Conservation (phyloP, 2,797 vertebrate species). For the Poecilia picta region DNA sequence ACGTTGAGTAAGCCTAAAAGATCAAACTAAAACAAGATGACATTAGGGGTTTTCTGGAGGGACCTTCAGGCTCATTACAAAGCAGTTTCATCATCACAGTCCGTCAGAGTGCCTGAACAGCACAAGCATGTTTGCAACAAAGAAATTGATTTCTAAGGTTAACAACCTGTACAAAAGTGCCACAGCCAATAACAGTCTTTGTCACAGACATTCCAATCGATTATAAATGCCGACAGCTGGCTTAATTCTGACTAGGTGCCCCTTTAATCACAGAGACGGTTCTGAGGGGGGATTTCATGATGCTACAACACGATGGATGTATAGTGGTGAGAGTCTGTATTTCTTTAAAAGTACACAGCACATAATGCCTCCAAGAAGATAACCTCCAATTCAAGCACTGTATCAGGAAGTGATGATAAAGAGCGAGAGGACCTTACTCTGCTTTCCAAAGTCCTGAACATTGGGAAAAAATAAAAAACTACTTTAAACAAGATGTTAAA, state of each 20-base stretch:
- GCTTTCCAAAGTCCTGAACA: neutral
- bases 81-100: slow-evolving; percentile 46
- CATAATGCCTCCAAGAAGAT: too few relatives aligned
- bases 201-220: neutral
- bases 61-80: slow-evolving; percentile 23
- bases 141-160: slow-evolving; percentile 25
- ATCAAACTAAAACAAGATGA: slow-evolving; percentile 3
- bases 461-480: neutral
- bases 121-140: slow-evolving; percentile 30
- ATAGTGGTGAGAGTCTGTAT: too few relatives aligned
- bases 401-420: neutral
- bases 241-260: neutral
- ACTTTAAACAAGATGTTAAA: neutral
- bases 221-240: neutral
- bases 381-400: neutral
- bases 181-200: slow-evolving; percentile 24
- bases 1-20: neutral
- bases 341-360: too few relatives aligned
- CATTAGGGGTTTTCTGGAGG: neutral
- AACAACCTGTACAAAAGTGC: slow-evolving; percentile 9
- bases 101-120: slow-evolving; percentile 20
- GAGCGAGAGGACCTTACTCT: neutral
- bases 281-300: neutral
- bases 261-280: neutral
- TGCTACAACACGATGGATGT: too few relatives aligned